Conservation (phyloP, 2,113 vertebrate genomes). For the Chelonoidis abingdonii region DNA sequence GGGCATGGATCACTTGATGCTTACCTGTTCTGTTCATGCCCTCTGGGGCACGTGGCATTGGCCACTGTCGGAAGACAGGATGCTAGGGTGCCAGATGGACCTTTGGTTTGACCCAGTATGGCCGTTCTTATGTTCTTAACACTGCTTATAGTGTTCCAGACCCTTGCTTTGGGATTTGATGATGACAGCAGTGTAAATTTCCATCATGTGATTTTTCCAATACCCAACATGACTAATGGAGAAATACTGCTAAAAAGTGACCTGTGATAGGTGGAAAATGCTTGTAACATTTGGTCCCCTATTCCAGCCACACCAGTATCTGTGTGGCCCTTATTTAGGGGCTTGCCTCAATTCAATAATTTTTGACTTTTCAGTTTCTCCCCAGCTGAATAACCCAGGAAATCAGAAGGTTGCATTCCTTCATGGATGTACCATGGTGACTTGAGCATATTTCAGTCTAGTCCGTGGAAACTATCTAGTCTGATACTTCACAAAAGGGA, state of each 20-base stretch:
- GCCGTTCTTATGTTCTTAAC: too few relatives aligned
- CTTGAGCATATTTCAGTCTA: neutral
- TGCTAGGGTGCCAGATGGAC: too few relatives aligned
- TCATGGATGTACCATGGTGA: neutral
- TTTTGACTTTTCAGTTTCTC: neutral
- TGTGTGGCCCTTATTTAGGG: neutral
- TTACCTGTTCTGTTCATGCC: too few relatives aligned
- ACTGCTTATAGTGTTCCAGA: neutral
- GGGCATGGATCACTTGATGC: too few relatives aligned
- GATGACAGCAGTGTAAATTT: neutral
- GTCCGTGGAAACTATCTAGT: neutral
- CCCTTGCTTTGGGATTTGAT: neutral
- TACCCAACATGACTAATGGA: neutral
- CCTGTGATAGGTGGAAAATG: neutral
- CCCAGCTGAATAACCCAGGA: neutral
- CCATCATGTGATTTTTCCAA: neutral
- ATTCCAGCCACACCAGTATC: neutral
- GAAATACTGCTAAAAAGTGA: neutral
- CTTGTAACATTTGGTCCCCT: neutral
- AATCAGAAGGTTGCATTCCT: neutral
- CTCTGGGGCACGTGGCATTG: too few relatives aligned
- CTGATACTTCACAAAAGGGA: neutral
- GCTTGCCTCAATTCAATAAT: rapidly evolving
- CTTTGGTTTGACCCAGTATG: too few relatives aligned
- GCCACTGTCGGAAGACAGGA: too few relatives aligned